Evolutionary conservation across 2,797 vertebrate genomes (phyloP), one percentile per base, ranked within the genome.

Genomic region (Crenichthys baileyi): DNA sequence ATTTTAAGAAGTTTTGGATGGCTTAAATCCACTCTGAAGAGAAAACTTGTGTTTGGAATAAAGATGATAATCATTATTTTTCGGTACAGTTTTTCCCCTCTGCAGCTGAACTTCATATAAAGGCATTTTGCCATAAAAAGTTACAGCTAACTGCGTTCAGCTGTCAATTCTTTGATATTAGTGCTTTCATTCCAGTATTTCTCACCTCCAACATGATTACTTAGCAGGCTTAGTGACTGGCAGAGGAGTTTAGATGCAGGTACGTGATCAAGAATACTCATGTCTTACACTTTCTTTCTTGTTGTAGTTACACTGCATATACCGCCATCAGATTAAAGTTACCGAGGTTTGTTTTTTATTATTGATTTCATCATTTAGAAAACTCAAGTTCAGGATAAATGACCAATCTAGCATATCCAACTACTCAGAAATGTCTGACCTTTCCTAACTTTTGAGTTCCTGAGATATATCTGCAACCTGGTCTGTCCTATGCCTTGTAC

Each of bases 161-260:
- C 26, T 11, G 68, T 46, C n/a, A 48, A 70, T n/a, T 48, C 41
- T 70, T 46, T 48, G 68, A 26, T 50, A 50, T 8, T 20, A 11
- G 65, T 44, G 13, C 36, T 67, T 44, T 67, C 39, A 67, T 51
- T 72, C 70, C 48, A 72, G 48, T 41, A 51, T 72, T 72, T 51
- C 26, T 72, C 70, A 72, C n/a, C 70, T 51, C 26, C 51, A 72
- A 72, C 8, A 48, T 29, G 70, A 72, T 72, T 72, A 72, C 26
- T 31, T 51, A 72, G 48, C 44, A 72, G 48, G 70, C 70, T 70
- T 70, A 70, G 68, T 16, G 41, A 70, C 44, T 72, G 70, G 70
- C 70, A 31, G 70, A 50, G n/a, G 46, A 31, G 48, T 72, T 29
- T 72, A 72, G 46, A 46, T 72, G 48, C 46, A 50, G 68, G 41